phyloP scores from a whole-genome alignment of 2,797 vertebrate species.

The Crax fasciolata region DNA sequence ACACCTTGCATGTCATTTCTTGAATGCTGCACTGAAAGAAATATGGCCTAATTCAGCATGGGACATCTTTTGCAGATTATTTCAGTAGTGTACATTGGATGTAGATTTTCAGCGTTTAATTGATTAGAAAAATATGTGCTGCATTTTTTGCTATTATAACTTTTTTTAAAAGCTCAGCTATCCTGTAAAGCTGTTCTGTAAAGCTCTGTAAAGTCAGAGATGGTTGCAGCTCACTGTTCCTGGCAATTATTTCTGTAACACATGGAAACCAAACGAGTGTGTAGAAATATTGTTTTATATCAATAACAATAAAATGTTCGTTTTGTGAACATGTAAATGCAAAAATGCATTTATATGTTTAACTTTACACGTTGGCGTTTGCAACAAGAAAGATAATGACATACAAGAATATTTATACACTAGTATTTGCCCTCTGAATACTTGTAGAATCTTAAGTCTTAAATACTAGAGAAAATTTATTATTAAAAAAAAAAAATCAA shows the following conservation, averaged over 20 bases:
- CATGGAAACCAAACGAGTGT: conserved; percentile 68
- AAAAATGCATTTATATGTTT: conserved; percentile 56
- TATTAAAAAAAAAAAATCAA: background rate
- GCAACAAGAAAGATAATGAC: background rate
- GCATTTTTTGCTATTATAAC: conserved; percentile 71
- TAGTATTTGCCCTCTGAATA: background rate
- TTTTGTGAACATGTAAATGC: too few species aligned
- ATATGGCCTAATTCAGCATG: conserved; percentile 8
- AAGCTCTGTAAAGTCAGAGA: conserved; percentile 49
- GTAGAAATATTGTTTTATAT: conserved; percentile 56
- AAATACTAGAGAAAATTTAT: background rate
- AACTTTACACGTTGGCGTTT: conserved; percentile 33
- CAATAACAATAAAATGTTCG: background rate
- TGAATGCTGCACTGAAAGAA: conserved; percentile 39
- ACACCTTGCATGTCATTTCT: conserved; percentile 40
- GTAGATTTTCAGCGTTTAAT: conserved; percentile 55
- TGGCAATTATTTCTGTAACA: conserved; percentile 54
- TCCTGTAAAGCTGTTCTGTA: conserved; percentile 64
- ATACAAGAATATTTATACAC: background rate
- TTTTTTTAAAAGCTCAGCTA: conserved; percentile 72
- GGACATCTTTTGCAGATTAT: conserved; percentile 70
- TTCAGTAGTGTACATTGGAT: conserved; percentile 42
- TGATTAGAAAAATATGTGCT: conserved; percentile 72
- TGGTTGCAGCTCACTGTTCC: conserved; percentile 63
- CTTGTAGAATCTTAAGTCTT: background rate